Conservation (phyloP, 2,797 vertebrate species). For the Onychomys arenicola region DNA sequence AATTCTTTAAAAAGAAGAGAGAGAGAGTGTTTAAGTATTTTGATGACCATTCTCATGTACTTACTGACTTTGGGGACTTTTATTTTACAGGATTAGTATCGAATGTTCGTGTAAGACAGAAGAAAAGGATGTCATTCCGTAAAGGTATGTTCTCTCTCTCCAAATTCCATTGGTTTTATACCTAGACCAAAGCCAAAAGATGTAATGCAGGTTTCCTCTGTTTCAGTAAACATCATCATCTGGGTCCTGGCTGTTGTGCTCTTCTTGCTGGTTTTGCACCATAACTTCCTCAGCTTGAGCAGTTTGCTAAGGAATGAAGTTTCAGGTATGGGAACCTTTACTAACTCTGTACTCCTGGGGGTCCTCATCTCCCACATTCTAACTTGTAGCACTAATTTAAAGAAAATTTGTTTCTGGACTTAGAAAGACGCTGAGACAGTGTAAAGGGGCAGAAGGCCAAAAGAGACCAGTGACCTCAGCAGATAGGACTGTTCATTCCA, state of each 20-base stretch:
- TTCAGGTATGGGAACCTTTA: slow-evolving; percentile 88
- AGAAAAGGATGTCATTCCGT: slow-evolving; percentile 88
- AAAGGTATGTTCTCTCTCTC: slow-evolving; percentile 86
- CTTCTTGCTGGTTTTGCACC: slow-evolving; percentile 95
- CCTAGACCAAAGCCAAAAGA: slow-evolving; percentile 6
- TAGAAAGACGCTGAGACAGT: background rate
- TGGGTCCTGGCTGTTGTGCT: slow-evolving; percentile 92
- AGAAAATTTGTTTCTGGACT: slow-evolving; percentile 15
- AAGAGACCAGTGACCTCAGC: background rate
- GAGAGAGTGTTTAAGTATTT: slow-evolving; percentile 45
- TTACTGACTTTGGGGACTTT: slow-evolving; percentile 68
- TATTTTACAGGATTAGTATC: slow-evolving; percentile 83
- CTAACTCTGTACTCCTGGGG: background rate
- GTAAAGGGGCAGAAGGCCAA: background rate
- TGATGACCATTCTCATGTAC: slow-evolving; percentile 51
- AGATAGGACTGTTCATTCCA: background rate
- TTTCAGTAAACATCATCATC: slow-evolving; percentile 95
- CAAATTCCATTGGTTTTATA: slow-evolving; percentile 24
- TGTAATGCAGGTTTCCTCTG: slow-evolving; percentile 57
- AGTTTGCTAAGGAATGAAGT: slow-evolving; percentile 93
- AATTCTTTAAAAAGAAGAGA: no score
- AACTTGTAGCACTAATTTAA: background rate
- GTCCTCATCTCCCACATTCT: background rate
- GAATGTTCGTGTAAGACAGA: slow-evolving; percentile 56
- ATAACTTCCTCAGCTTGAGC: slow-evolving; percentile 95